Base-by-base conservation (phyloP, 1,140 invertebrate genomes). In the Bradynema listronoti region DNA sequence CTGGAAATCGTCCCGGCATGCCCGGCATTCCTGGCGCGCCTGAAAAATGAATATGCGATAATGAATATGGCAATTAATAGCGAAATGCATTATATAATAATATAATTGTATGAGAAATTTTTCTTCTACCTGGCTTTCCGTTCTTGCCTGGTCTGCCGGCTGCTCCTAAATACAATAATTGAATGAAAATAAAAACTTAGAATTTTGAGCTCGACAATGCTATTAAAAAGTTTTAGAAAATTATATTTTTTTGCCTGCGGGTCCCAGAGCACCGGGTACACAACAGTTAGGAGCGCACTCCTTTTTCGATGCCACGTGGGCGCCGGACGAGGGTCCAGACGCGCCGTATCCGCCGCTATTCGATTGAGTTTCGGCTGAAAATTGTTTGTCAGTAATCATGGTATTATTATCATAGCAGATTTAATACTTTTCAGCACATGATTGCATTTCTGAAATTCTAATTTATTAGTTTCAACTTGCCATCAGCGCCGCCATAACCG, bases 251-350 rank as follows among this genome's bases (percentile, higher is more conserved):
- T 39, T 39, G 19, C 36, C 36, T 39, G 36, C 63, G 9, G 63
- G 65, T 33, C 56, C 65, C 14, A 61, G 61, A 16, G 22, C 43
- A n/a, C 65, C 65, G 11, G 65, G 65, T n/a, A 66, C 29, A 30
- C 65, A 66, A 45, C 64, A 66, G 30, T 52, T 63, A 39, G 39
- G 56, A 66, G 9, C 34, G 4, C 29, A 25, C 47, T 4, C 4
- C 16, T 32, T 29, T 25, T 25, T 25, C 27, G 16, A 50, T 16
- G 27, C 47, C 16, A n/a, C 47, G 4, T 25, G 14, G 4, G n/a
- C 16, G 3, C 47, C 47, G 16, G 4, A 25, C 27, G 19, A 27
- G 19, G 3, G n/a, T 24, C 47, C 47, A 25, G 60, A 46, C n/a
- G 65, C 33, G 25, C 55, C 42, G 19, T 39, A 43, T 32, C 42